A percentile compares a stretch with the other conserved stretches of the same genome.
These are phyloP conservation scores for Chrysodeixis includens DNA, from an alignment of 2,888 invertebrate genomes.

Conservation along the genomic window DNA sequence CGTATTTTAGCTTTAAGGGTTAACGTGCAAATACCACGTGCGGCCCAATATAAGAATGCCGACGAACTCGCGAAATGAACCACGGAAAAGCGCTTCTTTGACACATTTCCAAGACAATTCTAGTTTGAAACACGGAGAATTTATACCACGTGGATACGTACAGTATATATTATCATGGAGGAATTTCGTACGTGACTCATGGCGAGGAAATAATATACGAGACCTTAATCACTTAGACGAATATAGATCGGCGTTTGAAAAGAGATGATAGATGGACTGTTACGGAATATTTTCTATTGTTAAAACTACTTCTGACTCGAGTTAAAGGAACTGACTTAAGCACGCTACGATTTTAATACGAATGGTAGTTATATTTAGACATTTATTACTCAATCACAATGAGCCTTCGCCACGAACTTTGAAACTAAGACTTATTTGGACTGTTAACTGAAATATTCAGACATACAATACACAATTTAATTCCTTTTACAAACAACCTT, in stretches of 20 bases:
- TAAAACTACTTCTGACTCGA: slow-evolving; percentile 8
- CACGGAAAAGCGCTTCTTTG: slow-evolving; percentile 45
- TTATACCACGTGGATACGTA: slow-evolving; percentile 38
- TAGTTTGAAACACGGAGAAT: slow-evolving; percentile 49
- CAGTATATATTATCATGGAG: slow-evolving; percentile 17
- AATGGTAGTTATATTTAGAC: neutral
- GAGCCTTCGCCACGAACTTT: neutral
- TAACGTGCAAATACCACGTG: slow-evolving; percentile 25
- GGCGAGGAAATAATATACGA: slow-evolving; percentile 40
- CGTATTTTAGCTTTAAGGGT: slow-evolving; percentile 5
- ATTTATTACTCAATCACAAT: neutral
- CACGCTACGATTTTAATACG: slow-evolving; percentile 6
- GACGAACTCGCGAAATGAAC: slow-evolving; percentile 37
- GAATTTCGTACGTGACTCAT: slow-evolving; percentile 54
- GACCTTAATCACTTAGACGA: slow-evolving; percentile 32
- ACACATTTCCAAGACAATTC: slow-evolving; percentile 58
- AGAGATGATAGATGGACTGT: slow-evolving; percentile 29
- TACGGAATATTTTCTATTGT: slow-evolving; percentile 20
- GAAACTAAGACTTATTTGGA: neutral
- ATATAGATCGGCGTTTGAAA: slow-evolving; percentile 37
- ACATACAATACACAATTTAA: too few species aligned
- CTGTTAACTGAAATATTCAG: too few species aligned
- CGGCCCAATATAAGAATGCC: slow-evolving; percentile 43
- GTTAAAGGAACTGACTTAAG: neutral
- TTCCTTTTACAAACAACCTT: too few species aligned